A percentile compares a stretch with the other conserved stretches of the same genome.
These are phyloP conservation scores for Rostratula benghalensis DNA, from an alignment of 2,113 vertebrate genomes.

Conservation along the genomic window DNA sequence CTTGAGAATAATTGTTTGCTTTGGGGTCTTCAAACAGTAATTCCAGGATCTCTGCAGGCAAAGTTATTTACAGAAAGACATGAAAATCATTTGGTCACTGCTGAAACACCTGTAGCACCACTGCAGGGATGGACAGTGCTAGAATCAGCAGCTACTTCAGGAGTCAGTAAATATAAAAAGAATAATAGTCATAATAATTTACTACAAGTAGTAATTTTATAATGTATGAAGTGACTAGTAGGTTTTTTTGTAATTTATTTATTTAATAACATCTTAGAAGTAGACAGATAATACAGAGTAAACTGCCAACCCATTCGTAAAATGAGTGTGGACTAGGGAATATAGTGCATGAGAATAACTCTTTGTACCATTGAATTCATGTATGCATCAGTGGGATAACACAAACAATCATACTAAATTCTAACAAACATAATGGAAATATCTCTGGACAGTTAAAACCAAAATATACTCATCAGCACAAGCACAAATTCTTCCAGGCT, in stretches of 20 bases:
- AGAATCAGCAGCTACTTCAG: slow-evolving; percentile 2
- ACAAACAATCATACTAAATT: not conserved
- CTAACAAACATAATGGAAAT: not conserved
- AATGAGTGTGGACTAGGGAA: not conserved
- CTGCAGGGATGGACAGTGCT: slow-evolving; percentile 4
- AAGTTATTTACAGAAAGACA: slow-evolving; percentile 74
- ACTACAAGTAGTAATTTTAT: not conserved
- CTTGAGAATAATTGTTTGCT: slow-evolving; percentile 79
- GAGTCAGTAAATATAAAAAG: not conserved
- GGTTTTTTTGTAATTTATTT: not conserved
- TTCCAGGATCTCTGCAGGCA: slow-evolving; percentile 75
- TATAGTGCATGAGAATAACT: not conserved
- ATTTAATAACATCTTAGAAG: not conserved
- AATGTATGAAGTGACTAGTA: not conserved
- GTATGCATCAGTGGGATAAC: not conserved
- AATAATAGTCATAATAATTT: not conserved
- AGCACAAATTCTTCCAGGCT: not conserved
- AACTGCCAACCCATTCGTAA: not conserved
- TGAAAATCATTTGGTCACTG: slow-evolving; percentile 58
- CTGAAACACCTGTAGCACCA: slow-evolving; percentile 43
- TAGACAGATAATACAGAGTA: not conserved
- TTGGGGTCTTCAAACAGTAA: slow-evolving; percentile 72
- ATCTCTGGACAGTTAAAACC: not conserved
- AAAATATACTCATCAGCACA: not conserved
- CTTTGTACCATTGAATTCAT: not conserved